Percentiles rank a stretch among this genome's conserved stretches.
phyloP scores from a whole-genome alignment of 1,140 invertebrate species.

The Sesamia nonagrioides region DNA sequence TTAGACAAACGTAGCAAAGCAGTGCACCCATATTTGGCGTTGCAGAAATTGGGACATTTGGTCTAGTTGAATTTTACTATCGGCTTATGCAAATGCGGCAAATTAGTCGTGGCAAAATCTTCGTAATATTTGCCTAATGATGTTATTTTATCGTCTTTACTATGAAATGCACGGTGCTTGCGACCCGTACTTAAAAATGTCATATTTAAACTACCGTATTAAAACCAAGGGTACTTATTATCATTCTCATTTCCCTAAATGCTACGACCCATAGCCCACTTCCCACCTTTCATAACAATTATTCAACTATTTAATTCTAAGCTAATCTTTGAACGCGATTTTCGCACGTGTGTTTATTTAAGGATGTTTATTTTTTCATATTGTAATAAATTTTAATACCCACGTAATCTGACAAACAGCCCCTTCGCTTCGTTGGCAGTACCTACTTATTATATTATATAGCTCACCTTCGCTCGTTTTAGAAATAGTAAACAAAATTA shows the following conservation, averaged over 20 bases:
- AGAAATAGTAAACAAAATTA: not conserved
- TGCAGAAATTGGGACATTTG: conserved; percentile 8
- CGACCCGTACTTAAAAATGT: not conserved
- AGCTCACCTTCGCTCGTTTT: not conserved
- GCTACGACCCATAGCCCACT: not conserved
- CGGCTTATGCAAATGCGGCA: conserved; percentile 21
- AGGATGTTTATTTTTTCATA: conserved; percentile 10
- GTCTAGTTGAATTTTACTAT: conserved; percentile 28
- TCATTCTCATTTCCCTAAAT: not conserved
- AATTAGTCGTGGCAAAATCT: conserved; percentile 9
- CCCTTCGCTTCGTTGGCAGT: not conserved
- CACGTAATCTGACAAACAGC: not conserved
- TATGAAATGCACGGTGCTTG: not conserved
- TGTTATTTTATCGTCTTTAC: not conserved
- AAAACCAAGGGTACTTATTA: too few relatives aligned
- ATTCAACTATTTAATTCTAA: conserved; percentile 11
- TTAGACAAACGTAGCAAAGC: conserved; percentile 22
- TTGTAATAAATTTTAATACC: conserved; percentile 5
- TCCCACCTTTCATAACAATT: not conserved
- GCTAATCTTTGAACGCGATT: not conserved
- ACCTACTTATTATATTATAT: not conserved
- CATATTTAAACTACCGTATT: not conserved
- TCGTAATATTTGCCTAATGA: conserved; percentile 13
- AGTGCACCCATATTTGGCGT: conserved; percentile 18
- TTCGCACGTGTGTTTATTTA: not conserved